Evolutionary conservation across 2,797 vertebrate species (phyloP).

Genomic region (Lepidocolaptes lacrymiger): DNA sequence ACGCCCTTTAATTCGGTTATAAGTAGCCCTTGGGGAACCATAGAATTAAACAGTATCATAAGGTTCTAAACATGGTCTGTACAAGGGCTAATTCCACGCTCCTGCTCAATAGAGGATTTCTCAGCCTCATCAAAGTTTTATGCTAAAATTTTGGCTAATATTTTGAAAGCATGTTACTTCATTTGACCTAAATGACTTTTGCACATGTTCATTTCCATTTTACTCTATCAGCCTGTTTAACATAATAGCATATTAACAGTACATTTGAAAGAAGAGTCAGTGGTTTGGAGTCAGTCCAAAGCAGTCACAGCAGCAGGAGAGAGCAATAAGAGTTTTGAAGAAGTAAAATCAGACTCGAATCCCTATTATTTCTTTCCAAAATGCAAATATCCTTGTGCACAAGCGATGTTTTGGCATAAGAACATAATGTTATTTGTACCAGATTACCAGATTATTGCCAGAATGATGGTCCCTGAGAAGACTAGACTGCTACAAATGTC

Average conservation of each 20-base stretch:
- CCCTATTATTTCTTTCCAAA: slow-evolving; percentile 27
- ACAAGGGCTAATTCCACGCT: slow-evolving; percentile 15
- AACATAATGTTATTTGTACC: slow-evolving; percentile 12
- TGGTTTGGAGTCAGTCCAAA: slow-evolving; percentile 67
- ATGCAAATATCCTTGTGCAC: slow-evolving; percentile 27
- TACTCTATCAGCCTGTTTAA: slow-evolving; percentile 64
- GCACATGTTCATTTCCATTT: slow-evolving; percentile 68
- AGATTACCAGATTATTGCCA: slow-evolving; percentile 58
- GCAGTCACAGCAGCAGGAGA: slow-evolving; percentile 59
- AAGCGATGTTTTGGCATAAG: neutral
- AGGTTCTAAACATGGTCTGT: slow-evolving; percentile 54
- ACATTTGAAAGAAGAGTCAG: slow-evolving; percentile 63
- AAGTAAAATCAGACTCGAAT: slow-evolving; percentile 42
- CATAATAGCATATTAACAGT: slow-evolving; percentile 68
- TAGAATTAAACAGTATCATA: slow-evolving; percentile 65
- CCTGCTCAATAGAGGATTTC: slow-evolving; percentile 15
- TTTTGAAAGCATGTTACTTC: slow-evolving; percentile 69
- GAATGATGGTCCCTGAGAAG: slow-evolving; percentile 30
- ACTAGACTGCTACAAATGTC: neutral
- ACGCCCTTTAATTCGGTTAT: slow-evolving; percentile 58
- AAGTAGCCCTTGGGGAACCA: slow-evolving; percentile 59
- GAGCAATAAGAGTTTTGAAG: slow-evolving; percentile 52
- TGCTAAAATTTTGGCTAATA: slow-evolving; percentile 68
- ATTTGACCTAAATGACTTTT: slow-evolving; percentile 69
- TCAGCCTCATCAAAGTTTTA: slow-evolving; percentile 70